Percentiles rank a stretch among this genome's conserved stretches.
These are phyloP conservation scores for Caenorhabditis imperialis DNA, from an alignment of 2,888 invertebrate genomes.

Conservation along the genomic window DNA sequence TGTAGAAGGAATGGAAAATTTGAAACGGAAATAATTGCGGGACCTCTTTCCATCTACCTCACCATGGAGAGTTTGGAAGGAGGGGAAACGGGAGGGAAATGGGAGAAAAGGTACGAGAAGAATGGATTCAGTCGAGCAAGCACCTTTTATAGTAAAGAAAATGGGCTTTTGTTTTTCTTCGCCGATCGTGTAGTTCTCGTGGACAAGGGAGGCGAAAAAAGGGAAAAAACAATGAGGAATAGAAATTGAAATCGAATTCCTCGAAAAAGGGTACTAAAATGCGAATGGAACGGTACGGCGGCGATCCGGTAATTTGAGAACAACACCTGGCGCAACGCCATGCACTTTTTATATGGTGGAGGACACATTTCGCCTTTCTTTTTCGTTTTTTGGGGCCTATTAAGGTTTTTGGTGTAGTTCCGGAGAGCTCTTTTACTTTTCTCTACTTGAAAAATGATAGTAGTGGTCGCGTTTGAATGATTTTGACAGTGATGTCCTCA, in stretches of 20 bases:
- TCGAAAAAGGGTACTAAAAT: background rate
- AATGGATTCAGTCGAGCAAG: conserved; percentile 42
- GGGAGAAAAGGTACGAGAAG: conserved; percentile 24
- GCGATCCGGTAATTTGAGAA: conserved; percentile 39
- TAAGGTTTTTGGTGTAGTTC: no score
- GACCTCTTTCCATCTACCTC: background rate
- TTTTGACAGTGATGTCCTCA: no score
- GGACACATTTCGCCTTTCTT: no score
- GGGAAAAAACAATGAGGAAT: background rate
- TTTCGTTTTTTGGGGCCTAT: no score
- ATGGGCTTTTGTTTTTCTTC: background rate
- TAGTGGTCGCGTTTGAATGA: no score
- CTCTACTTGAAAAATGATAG: no score
- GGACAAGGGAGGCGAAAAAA: background rate
- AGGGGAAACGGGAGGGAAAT: background rate
- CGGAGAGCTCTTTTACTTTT: no score
- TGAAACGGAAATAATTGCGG: conserved; percentile 46
- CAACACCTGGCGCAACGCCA: conserved; percentile 42
- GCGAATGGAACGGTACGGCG: conserved; percentile 1
- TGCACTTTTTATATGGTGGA: no score
- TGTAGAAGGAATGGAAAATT: conserved; percentile 26
- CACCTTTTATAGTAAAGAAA: conserved; percentile 6
- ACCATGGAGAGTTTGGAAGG: background rate
- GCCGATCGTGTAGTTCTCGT: no score
- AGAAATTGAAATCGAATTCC: conserved; percentile 1